Percentiles rank a stretch among this genome's conserved stretches.
These are phyloP conservation scores for Potamarius usumacintae DNA, from an alignment of 2,113 vertebrate genomes.

Conservation along the genomic window DNA sequence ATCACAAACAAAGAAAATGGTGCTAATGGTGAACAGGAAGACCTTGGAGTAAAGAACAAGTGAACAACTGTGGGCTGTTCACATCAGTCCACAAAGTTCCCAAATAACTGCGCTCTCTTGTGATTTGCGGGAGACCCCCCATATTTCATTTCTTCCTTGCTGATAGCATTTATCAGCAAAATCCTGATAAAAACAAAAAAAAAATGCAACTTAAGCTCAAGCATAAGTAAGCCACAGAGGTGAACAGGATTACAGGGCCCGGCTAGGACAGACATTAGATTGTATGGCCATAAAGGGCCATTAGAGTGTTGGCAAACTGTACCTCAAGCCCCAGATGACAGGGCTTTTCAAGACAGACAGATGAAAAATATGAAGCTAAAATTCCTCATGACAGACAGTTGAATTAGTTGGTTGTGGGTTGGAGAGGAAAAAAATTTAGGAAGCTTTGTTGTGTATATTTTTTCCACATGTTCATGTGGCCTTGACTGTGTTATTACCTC, in stretches of 20 bases:
- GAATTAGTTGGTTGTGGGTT: conserved; percentile 73
- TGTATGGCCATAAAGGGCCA: conserved; percentile 86
- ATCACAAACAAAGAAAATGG: neutral
- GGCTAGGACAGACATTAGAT: conserved; percentile 86
- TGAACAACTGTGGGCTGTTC: conserved; percentile 9
- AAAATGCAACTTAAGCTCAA: conserved; percentile 98
- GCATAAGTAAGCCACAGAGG: conserved; percentile 85
- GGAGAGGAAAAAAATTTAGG: conserved; percentile 46
- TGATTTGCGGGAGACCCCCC: conserved; percentile 82
- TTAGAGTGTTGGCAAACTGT: conserved; percentile 88
- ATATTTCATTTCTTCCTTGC: conserved; percentile 93
- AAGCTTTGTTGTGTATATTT: conserved; percentile 46
- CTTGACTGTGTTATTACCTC: conserved; percentile 40
- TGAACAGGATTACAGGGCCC: conserved; percentile 89
- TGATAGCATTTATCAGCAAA: conserved; percentile 99
- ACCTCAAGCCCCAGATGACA: conserved; percentile 94
- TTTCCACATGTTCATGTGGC: conserved; percentile 41
- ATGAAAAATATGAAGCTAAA: conserved; percentile 94
- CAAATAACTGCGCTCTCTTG: conserved; percentile 62
- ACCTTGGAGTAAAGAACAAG: conserved; percentile 8
- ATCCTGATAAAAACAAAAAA: conserved; percentile 84
- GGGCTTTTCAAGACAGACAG: conserved; percentile 94
- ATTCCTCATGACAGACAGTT: conserved; percentile 96
- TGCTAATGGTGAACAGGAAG: conserved; percentile 15
- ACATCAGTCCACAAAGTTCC: conserved; percentile 17